A percentile compares a stretch with the other conserved stretches of the same genome.
These are phyloP conservation scores for Boloria selene DNA, from an alignment of 2,888 invertebrate species.

Conservation along the genomic window DNA sequence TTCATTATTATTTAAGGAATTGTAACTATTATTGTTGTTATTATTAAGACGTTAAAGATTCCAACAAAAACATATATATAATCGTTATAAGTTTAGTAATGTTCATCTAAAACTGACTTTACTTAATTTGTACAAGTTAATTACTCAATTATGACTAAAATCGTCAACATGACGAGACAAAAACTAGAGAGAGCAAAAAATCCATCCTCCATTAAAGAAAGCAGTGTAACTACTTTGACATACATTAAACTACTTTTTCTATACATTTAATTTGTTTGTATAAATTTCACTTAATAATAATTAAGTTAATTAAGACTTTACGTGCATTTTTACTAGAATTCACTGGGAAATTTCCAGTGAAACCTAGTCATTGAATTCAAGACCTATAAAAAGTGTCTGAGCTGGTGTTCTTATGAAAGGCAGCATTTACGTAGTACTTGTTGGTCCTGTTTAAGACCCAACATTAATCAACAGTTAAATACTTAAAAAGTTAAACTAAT, in stretches of 20 bases:
- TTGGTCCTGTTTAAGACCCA: too few relatives aligned
- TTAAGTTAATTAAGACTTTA: slow-evolving; percentile 9
- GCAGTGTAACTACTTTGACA: neutral
- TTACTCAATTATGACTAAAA: slow-evolving; percentile 13
- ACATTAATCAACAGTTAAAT: too few relatives aligned
- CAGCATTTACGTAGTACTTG: too few relatives aligned
- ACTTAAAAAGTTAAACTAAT: too few relatives aligned
- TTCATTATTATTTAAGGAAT: too few relatives aligned
- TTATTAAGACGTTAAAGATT: too few relatives aligned
- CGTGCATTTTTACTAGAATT: neutral
- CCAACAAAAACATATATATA: too few relatives aligned
- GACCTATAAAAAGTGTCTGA: too few relatives aligned
- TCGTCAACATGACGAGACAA: neutral
- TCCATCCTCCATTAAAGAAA: slow-evolving; percentile 8
- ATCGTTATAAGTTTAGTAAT: slow-evolving; percentile 1
- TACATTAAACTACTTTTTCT: slow-evolving; percentile 1
- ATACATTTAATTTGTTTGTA: neutral
- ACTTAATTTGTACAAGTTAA: slow-evolving; percentile 5
- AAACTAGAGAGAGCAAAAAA: slow-evolving; percentile 3
- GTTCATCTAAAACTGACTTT: neutral
- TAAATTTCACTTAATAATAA: slow-evolving; percentile 12
- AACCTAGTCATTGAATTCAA: too few relatives aligned
- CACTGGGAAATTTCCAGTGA: too few relatives aligned
- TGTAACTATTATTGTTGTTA: too few relatives aligned
- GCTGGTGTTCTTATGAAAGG: too few relatives aligned